phyloP scores from a whole-genome alignment of 2,113 vertebrate genomes.

The Eublepharis macularius region DNA sequence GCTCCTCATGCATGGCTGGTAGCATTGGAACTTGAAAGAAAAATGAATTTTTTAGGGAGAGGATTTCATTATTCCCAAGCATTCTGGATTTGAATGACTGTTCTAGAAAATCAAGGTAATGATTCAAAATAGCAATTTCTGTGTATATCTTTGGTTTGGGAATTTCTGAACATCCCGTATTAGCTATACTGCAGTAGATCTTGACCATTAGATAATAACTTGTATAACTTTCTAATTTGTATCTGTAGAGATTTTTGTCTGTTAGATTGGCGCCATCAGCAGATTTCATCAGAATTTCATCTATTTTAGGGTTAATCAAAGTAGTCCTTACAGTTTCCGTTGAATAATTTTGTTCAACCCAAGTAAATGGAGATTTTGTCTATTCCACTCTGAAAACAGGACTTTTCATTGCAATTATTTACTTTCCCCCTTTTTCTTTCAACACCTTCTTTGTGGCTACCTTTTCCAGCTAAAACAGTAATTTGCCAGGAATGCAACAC shows the following conservation, averaged over 20 bases:
- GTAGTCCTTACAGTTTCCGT: not conserved
- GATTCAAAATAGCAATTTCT: too few relatives aligned
- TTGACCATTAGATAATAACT: too few relatives aligned
- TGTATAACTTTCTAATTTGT: not conserved
- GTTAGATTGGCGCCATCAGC: not conserved
- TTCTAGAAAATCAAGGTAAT: too few relatives aligned
- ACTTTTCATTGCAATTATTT: not conserved
- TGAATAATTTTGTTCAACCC: not conserved
- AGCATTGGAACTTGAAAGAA: too few relatives aligned
- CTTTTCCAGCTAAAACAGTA: not conserved
- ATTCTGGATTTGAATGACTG: too few relatives aligned
- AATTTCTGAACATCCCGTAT: too few relatives aligned
- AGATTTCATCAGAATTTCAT: not conserved
- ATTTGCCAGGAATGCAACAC: not conserved
- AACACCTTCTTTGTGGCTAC: not conserved
- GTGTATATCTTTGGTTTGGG: too few relatives aligned
- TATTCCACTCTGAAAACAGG: not conserved
- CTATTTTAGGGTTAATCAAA: not conserved
- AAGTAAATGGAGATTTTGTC: not conserved
- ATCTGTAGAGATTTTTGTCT: not conserved
- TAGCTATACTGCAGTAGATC: too few relatives aligned
- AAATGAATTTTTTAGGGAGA: too few relatives aligned
- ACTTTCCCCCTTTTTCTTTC: not conserved
- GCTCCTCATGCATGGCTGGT: too few relatives aligned
- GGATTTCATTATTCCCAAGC: too few relatives aligned